A percentile compares a stretch with the other conserved stretches of the same genome.
Conservation (phyloP, 2,797 vertebrate genomes). For the Nannoperca australis region DNA sequence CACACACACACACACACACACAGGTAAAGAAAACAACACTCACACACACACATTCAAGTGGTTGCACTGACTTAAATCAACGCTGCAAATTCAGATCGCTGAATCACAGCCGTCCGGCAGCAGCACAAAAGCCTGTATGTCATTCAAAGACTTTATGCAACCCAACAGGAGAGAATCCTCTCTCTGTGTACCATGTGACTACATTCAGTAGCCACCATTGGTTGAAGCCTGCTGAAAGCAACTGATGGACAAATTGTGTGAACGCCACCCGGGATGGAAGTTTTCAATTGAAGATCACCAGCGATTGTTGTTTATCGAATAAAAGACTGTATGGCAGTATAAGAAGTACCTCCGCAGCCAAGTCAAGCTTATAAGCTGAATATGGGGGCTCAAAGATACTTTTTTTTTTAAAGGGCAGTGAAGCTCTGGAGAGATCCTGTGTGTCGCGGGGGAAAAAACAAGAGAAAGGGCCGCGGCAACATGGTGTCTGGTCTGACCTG, state of each 20-base stretch:
- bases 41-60: slow-evolving; percentile 7
- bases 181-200: slow-evolving; percentile 41
- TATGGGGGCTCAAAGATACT: slow-evolving; percentile 13
- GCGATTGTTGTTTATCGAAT: slow-evolving; percentile 24
- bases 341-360: slow-evolving; percentile 14
- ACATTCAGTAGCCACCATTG: slow-evolving; percentile 14
- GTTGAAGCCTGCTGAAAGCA: slow-evolving; percentile 34
- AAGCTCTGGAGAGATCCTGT: slow-evolving; percentile 20
- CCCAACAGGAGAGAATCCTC: slow-evolving; percentile 16
- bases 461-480: neutral
- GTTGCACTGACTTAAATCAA: slow-evolving; percentile 23
- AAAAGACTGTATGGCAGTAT: slow-evolving; percentile 25
- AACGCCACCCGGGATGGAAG: slow-evolving; percentile 27
- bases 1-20: neutral
- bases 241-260: slow-evolving; percentile 12
- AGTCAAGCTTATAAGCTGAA: slow-evolving; percentile 12
- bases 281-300: slow-evolving; percentile 8
- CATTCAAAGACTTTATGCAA: slow-evolving; percentile 21
- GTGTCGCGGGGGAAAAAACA: neutral
- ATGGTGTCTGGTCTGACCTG: neutral
- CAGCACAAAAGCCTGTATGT: slow-evolving; percentile 16
- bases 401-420: slow-evolving; percentile 4
- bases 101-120: slow-evolving; percentile 12
- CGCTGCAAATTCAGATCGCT: slow-evolving; percentile 19
- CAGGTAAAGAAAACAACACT: neutral